Evolutionary conservation across 2,113 vertebrate species (phyloP).

Genomic region (Oreochromis aureus): DNA sequence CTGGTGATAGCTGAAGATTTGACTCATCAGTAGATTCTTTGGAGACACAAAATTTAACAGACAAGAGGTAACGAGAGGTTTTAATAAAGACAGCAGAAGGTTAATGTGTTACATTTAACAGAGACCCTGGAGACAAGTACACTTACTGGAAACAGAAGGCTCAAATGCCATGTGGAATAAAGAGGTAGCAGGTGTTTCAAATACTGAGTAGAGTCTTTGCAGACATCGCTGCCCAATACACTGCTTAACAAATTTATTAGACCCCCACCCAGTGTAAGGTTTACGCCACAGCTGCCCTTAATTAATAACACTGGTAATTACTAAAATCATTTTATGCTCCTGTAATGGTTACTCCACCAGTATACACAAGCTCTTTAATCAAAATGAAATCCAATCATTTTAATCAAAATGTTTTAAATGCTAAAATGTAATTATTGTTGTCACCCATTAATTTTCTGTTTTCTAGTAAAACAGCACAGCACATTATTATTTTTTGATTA

Average conservation of each 20-base stretch:
- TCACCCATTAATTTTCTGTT: background rate
- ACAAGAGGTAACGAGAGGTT: background rate
- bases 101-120: background rate
- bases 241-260: background rate
- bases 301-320: background rate
- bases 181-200: background rate
- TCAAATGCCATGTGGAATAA: background rate
- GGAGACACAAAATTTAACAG: background rate
- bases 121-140: background rate
- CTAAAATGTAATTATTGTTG: background rate
- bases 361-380: background rate
- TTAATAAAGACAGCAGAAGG: background rate
- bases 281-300: accelerated
- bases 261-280: background rate
- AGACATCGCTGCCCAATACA: background rate
- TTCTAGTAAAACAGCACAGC: background rate
- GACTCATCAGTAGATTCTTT: background rate
- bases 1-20: background rate
- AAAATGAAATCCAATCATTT: background rate
- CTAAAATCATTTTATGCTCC: background rate
- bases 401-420: background rate
- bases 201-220: background rate
- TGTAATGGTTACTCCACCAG: background rate
- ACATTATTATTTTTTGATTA: background rate
- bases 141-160: background rate